Percentiles rank a stretch among this genome's conserved stretches.
phyloP scores from a whole-genome alignment of 2,888 invertebrate genomes.

The Anarsia innoxiella region DNA sequence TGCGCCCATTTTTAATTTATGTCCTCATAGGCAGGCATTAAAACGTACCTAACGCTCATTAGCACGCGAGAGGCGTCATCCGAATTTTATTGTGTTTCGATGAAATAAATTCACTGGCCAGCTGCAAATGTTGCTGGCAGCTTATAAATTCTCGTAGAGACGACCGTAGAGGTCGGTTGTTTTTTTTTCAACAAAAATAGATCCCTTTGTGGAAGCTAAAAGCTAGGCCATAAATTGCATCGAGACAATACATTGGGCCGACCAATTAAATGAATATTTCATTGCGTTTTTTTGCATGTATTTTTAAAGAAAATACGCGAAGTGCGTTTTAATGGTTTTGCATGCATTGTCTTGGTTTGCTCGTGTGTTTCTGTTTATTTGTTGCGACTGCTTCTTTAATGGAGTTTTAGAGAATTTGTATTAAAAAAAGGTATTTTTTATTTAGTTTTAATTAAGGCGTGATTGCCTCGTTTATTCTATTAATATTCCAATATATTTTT shows the following conservation, averaged over 20 bases:
- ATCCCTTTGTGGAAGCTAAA: constrained; percentile 27
- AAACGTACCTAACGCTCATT: too few species aligned
- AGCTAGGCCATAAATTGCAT: constrained; percentile 40
- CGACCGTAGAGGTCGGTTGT: constrained; percentile 27
- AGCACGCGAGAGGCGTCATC: constrained; percentile 30
- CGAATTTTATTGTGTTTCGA: constrained; percentile 43
- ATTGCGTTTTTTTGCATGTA: constrained; percentile 34
- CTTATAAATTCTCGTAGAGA: constrained; percentile 50
- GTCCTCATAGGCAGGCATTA: constrained; percentile 21
- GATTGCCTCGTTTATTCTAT: too few species aligned
- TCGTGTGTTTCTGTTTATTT: too few species aligned
- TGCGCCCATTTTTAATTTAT: constrained; percentile 44
- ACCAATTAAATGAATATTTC: constrained; percentile 59
- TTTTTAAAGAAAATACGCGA: neutral
- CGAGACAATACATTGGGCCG: constrained; percentile 34
- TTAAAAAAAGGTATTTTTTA: too few species aligned
- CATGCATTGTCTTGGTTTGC: neutral
- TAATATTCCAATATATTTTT: too few species aligned
- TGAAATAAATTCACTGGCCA: constrained; percentile 47
- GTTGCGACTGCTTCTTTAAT: too few species aligned
- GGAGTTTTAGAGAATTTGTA: too few species aligned
- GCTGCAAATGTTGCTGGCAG: constrained; percentile 39
- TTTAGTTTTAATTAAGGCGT: too few species aligned
- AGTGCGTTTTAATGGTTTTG: neutral
- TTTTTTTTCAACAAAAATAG: constrained; percentile 26